Percentiles rank a stretch among this genome's conserved stretches.
Evolutionary conservation across 2,113 vertebrate species (phyloP).

Genomic region (Glaucomys volans): DNA sequence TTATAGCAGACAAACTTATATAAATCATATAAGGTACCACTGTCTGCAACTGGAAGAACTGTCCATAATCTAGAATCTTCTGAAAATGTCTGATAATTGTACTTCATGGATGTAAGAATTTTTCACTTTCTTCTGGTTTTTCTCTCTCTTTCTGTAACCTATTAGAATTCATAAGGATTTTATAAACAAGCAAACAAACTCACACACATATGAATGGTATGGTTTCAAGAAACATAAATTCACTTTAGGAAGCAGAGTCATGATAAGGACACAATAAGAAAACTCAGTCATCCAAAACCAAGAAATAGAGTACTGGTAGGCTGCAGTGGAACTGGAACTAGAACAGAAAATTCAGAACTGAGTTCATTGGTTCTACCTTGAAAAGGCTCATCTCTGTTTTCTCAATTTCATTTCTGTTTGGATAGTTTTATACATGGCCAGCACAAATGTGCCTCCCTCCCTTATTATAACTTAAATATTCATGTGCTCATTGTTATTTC

Average conservation of each 20-base stretch:
- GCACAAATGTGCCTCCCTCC: not conserved
- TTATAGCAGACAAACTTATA: not conserved
- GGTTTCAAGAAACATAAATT: not conserved
- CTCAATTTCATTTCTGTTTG: not conserved
- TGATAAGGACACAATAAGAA: not conserved
- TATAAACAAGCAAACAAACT: too few species aligned
- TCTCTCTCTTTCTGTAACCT: not conserved
- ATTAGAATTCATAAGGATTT: not conserved
- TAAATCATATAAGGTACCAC: not conserved
- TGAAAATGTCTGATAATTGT: not conserved
- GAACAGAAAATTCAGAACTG: not conserved
- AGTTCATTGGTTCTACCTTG: not conserved
- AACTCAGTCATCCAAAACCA: not conserved
- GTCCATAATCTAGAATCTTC: not conserved
- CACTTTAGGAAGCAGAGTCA: not conserved
- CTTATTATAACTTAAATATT: not conserved
- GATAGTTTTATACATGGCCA: not conserved
- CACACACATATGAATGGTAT: not conserved
- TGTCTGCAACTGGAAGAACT: not conserved
- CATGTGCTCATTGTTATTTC: not conserved
- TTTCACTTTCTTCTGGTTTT: not conserved
- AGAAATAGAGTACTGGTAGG: not conserved
- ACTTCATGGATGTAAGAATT: not conserved
- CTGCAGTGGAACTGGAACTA: not conserved
- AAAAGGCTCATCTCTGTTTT: not conserved